Base-by-base conservation (phyloP, 2,888 invertebrate genomes). In the Leptinotarsa tumamoca region DNA sequence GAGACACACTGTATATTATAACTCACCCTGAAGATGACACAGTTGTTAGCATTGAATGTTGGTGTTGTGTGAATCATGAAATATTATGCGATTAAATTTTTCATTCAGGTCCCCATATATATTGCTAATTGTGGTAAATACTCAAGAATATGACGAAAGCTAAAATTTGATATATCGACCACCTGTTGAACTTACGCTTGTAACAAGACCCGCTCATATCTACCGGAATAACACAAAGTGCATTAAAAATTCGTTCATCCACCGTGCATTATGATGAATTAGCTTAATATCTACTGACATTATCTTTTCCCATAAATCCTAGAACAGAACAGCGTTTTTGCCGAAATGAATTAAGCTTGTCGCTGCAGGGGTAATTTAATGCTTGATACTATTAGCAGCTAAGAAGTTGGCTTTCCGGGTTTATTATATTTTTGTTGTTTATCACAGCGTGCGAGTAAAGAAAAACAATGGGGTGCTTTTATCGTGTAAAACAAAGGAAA, bases 401-500 rank as follows among this genome's bases (percentile, higher is more conserved):
- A 63, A 43, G 63, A 63, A 43, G 63, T 33, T 63, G 33, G 43
- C 43, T 63, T 43, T 63, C 43, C 43, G 63, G 13, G 63, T 63
- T 63, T 27, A 63, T 63, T 63, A 63, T 63, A 27, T 63, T 63
- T 71, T 78, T 23, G 58, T 58, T 58, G 58, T 58, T 58, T 58
- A 58, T 58, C 58, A 23, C 23, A 21, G 58, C 58, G 58, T 58
- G 5, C 14, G 23, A 58, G 58, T 58, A 58, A 58, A 15, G 58
- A 23, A 58, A 23, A 23, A 58, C 58, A 58, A 58, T 58, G 15
- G 23, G n/a, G 23, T 21, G 21, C 23, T 58, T 58, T 58, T 58
- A 58, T 58, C 58, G 21, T 21, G 58, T 58, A 4, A 58, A 23
- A 58, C 58, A 58, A 58, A 58, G 23, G 58, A 58, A 23, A 58